Evolutionary conservation across 2,888 invertebrate genomes (phyloP).

Genomic region (Pyrocoelia pectoralis): DNA sequence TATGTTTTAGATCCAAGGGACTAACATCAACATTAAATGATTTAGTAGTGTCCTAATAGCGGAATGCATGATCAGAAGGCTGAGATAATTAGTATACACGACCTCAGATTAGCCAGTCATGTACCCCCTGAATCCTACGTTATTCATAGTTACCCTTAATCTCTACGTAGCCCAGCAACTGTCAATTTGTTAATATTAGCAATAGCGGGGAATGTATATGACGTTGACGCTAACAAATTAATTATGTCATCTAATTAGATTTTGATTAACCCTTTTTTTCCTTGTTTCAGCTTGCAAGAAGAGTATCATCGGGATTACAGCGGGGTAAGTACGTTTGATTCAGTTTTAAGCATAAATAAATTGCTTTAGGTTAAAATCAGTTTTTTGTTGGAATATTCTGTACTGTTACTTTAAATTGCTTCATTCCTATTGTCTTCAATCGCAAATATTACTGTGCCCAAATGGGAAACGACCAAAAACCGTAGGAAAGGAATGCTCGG

Average conservation of each 20-base stretch:
- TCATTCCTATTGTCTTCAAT: too few relatives aligned
- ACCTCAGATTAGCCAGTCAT: slow-evolving; percentile 47
- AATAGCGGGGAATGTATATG: slow-evolving; percentile 12
- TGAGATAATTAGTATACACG: slow-evolving; percentile 55
- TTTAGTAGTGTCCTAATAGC: slow-evolving; percentile 54
- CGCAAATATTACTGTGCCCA: too few relatives aligned
- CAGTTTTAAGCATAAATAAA: too few relatives aligned
- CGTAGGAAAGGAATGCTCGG: too few relatives aligned
- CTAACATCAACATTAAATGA: slow-evolving; percentile 56
- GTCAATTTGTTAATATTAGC: slow-evolving; percentile 35
- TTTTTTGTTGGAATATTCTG: too few relatives aligned
- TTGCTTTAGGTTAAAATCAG: too few relatives aligned
- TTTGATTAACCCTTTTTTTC: not conserved
- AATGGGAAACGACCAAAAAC: too few relatives aligned
- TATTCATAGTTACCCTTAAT: slow-evolving; percentile 40
- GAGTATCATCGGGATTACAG: too few relatives aligned
- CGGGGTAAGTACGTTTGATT: too few relatives aligned
- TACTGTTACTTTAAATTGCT: too few relatives aligned
- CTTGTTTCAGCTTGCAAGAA: not conserved
- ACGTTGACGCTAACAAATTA: slow-evolving; percentile 7
- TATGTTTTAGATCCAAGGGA: slow-evolving; percentile 29
- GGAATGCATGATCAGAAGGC: slow-evolving; percentile 57
- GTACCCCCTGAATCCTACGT: slow-evolving; percentile 35
- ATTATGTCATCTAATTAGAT: not conserved
- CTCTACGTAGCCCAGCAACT: slow-evolving; percentile 29